phyloP scores from a whole-genome alignment of 2,797 vertebrate genomes.

The Rhincodon typus region DNA sequence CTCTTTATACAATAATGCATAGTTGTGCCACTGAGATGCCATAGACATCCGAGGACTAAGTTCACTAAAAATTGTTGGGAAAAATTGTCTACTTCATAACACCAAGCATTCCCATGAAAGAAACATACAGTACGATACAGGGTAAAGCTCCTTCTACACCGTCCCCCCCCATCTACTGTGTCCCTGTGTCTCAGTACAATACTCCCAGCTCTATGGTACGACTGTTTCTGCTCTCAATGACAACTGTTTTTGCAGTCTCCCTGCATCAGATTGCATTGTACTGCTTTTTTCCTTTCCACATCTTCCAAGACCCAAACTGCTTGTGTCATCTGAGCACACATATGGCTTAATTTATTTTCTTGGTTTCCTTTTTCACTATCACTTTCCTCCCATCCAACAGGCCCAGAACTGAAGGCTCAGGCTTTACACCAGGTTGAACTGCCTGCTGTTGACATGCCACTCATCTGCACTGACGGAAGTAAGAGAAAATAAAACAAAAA shows the following conservation, averaged over 20 bases:
- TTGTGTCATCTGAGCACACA: background rate
- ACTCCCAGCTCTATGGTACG: background rate
- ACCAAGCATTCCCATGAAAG: background rate
- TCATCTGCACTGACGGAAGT: background rate
- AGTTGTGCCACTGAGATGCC: too few species aligned
- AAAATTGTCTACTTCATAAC: background rate
- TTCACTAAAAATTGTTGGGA: background rate
- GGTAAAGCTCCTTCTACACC: background rate
- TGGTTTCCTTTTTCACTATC: background rate
- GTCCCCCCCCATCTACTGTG: background rate
- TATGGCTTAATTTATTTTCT: background rate
- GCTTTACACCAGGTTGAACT: background rate
- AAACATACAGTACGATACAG: background rate
- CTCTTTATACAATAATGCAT: too few species aligned
- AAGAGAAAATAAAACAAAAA: too few species aligned
- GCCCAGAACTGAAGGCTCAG: background rate
- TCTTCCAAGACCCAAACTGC: background rate
- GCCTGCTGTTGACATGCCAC: background rate
- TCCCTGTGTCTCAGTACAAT: background rate
- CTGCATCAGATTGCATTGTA: background rate
- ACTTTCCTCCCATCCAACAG: background rate
- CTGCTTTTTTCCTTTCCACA: background rate
- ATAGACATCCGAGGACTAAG: background rate
- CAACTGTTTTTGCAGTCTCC: background rate
- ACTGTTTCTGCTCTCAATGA: background rate